Evolutionary conservation across 2,113 vertebrate genomes (phyloP).

Genomic region (Aspidoscelis tigris): DNA sequence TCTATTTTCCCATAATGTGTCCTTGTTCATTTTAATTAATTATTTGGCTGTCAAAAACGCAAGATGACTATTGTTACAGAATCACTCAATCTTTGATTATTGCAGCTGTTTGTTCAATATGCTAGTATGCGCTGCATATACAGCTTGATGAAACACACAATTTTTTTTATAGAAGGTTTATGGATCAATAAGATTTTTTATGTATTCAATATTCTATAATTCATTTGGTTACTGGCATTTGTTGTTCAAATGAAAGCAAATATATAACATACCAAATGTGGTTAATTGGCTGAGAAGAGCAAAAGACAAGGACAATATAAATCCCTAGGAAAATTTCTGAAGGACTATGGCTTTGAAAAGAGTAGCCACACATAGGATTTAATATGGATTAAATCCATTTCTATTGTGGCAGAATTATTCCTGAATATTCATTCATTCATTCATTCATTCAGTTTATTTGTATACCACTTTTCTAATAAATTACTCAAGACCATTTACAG

Average conservation of each 20-base stretch:
- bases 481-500: too few species aligned
- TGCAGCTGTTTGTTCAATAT: constrained; percentile 49
- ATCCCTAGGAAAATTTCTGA: too few species aligned
- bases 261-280: not conserved
- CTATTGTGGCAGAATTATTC: too few species aligned
- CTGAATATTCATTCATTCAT: too few species aligned
- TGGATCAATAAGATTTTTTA: constrained; percentile 39
- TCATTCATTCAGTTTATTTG: too few species aligned
- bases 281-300: too few species aligned
- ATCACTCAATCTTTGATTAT: constrained; percentile 40
- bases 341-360: too few species aligned
- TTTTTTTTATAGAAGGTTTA: constrained; percentile 48
- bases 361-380: too few species aligned
- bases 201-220: not conserved
- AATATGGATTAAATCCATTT: too few species aligned
- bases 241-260: not conserved
- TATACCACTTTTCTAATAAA: too few species aligned
- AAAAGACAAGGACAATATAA: too few species aligned
- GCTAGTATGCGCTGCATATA: constrained; percentile 55
- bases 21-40: constrained; percentile 61
- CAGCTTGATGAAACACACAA: constrained; percentile 52
- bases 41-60: constrained; percentile 54
- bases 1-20: constrained; percentile 58
- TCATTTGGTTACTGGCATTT: not conserved
- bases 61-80: constrained; percentile 46